Conservation (phyloP, 2,888 invertebrate genomes). For the Volucella zonaria region DNA sequence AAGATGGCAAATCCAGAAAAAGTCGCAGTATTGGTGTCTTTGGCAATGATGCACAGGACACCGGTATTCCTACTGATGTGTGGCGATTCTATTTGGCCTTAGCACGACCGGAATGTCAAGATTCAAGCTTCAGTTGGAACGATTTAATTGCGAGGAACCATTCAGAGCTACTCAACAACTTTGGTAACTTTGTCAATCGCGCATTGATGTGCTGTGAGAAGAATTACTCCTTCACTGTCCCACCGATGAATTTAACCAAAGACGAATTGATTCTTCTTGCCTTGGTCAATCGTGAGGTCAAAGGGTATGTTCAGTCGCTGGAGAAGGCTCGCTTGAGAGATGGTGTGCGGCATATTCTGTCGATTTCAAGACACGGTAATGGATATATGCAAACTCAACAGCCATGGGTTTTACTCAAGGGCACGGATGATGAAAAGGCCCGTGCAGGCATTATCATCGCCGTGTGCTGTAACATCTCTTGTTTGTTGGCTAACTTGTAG, state of each 20-base stretch:
- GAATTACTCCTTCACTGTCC: slow-evolving; percentile 88
- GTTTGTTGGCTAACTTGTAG: slow-evolving; percentile 90
- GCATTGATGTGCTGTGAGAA: slow-evolving; percentile 94
- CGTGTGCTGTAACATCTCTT: slow-evolving; percentile 91
- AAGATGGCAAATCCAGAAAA: slow-evolving; percentile 99
- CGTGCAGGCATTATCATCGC: slow-evolving; percentile 94
- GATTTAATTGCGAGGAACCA: slow-evolving; percentile 97
- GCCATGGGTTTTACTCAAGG: slow-evolving; percentile 97
- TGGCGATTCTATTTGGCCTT: slow-evolving; percentile 98
- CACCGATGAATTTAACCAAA: slow-evolving; percentile 85
- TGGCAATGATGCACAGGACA: slow-evolving; percentile 94
- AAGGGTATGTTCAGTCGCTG: slow-evolving; percentile 88
- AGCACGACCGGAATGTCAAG: slow-evolving; percentile 96
- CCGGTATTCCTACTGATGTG: slow-evolving; percentile 96
- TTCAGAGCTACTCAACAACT: slow-evolving; percentile 96
- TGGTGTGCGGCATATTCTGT: slow-evolving; percentile 91
- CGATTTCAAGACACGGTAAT: slow-evolving; percentile 95
- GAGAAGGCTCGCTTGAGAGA: slow-evolving; percentile 92
- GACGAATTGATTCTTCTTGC: slow-evolving; percentile 90
- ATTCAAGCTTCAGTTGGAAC: slow-evolving; percentile 97
- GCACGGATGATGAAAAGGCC: slow-evolving; percentile 87
- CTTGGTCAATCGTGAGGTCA: slow-evolving; percentile 89
- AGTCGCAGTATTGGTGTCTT: slow-evolving; percentile 98
- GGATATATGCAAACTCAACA: slow-evolving; percentile 97
- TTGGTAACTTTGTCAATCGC: slow-evolving; percentile 98